Evolutionary conservation across 2,113 vertebrate species (phyloP).

Genomic region (Bos indicus): DNA sequence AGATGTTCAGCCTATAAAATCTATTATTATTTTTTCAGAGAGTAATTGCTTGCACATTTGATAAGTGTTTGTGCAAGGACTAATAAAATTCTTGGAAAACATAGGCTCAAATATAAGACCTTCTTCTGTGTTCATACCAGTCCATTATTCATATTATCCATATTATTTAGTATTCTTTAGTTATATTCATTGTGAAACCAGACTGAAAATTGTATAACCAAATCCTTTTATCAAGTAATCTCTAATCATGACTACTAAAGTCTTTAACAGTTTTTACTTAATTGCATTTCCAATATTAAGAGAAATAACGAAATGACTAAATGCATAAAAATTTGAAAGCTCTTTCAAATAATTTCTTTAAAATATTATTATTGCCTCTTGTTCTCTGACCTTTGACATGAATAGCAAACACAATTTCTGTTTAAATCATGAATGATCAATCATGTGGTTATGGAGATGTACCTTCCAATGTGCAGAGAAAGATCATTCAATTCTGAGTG

Average conservation of each 20-base stretch:
- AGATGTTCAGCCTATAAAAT: background rate
- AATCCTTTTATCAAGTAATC: background rate
- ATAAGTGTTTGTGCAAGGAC: background rate
- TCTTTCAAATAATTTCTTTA: background rate
- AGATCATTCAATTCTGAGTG: background rate
- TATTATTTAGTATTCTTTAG: background rate
- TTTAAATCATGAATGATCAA: background rate
- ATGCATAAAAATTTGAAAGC: background rate
- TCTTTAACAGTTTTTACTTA: background rate
- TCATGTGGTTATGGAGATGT: background rate
- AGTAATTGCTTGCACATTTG: background rate
- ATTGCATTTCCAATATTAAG: background rate
- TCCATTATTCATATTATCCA: background rate
- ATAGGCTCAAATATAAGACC: background rate
- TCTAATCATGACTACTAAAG: background rate
- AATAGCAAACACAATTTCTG: background rate
- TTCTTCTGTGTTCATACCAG: background rate
- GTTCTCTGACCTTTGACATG: background rate
- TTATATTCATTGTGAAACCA: background rate
- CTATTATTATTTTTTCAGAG: background rate
- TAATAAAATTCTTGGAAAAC: background rate
- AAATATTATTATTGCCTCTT: background rate
- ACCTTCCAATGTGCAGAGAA: background rate
- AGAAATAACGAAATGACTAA: background rate
- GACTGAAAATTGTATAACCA: background rate